Evolutionary conservation across 2,888 invertebrate genomes (phyloP).

Genomic region (Tryphoninae sp.): DNA sequence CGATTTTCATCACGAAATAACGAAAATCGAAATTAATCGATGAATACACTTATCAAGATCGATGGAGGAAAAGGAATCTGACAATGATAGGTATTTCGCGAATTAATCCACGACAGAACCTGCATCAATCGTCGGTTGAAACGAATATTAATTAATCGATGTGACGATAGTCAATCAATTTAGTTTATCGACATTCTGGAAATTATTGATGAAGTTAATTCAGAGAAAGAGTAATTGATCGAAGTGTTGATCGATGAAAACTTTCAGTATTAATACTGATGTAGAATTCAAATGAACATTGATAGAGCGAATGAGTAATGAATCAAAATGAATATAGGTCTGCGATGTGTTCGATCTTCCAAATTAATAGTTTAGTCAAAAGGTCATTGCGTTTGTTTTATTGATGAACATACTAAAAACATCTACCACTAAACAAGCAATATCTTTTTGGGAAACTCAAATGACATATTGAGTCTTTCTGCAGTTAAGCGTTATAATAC

Average conservation of each 20-base stretch:
- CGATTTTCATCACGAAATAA: conserved; percentile 13
- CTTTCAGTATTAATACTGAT: background rate
- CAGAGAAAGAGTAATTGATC: background rate
- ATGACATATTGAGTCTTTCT: too few species aligned
- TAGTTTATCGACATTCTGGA: background rate
- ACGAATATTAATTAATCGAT: conserved; percentile 15
- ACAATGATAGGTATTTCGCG: conserved; percentile 6
- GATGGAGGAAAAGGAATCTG: background rate
- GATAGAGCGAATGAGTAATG: background rate
- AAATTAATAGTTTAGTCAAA: too few species aligned
- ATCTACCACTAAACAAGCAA: too few species aligned
- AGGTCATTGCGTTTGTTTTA: background rate
- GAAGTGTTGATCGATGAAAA: background rate
- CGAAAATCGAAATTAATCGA: conserved; percentile 11
- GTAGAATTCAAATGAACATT: background rate
- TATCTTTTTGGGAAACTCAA: too few species aligned
- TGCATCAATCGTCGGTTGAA: background rate
- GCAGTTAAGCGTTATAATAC: background rate
- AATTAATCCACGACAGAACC: background rate
- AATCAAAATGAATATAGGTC: too few species aligned
- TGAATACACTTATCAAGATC: conserved; percentile 21
- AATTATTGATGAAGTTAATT: too few species aligned
- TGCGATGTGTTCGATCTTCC: too few species aligned
- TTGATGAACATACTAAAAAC: background rate
- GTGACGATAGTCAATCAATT: background rate